Evolutionary conservation across 2,888 invertebrate species (phyloP).

Genomic region (Tipula vernalis): DNA sequence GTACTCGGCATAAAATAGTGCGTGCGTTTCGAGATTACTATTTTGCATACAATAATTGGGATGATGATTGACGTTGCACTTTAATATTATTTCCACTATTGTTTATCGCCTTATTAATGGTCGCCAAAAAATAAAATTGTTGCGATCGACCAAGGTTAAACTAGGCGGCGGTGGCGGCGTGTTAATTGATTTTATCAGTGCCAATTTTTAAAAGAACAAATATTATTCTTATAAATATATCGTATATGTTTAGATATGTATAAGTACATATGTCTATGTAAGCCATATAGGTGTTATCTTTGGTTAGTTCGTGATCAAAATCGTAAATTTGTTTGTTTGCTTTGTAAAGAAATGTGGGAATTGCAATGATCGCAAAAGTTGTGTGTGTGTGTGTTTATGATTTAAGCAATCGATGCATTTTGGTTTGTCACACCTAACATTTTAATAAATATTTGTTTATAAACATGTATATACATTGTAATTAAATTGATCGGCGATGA

Average conservation of each 20-base stretch:
- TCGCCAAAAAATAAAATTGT: background rate
- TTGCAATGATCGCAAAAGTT: background rate
- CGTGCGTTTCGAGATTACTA: background rate
- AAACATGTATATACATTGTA: background rate
- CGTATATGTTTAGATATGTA: too few relatives aligned
- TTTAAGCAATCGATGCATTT: background rate
- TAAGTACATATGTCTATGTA: background rate
- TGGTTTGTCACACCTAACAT: background rate
- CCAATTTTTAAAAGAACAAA: background rate
- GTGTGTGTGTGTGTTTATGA: background rate
- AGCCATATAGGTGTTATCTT: background rate
- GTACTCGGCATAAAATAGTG: background rate
- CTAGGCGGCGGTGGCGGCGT: background rate
- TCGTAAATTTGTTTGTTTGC: background rate
- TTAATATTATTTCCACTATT: background rate
- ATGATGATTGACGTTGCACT: background rate
- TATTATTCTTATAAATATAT: background rate
- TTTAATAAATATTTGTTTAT: background rate
- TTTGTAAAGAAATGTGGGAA: background rate
- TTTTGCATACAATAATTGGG: background rate
- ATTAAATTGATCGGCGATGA: background rate
- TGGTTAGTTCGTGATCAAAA: background rate
- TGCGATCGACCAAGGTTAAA: background rate
- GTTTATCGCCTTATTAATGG: background rate
- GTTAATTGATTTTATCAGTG: background rate